Evolutionary conservation across 2,113 vertebrate species (phyloP).

Genomic region (Gallinago jamesoni): DNA sequence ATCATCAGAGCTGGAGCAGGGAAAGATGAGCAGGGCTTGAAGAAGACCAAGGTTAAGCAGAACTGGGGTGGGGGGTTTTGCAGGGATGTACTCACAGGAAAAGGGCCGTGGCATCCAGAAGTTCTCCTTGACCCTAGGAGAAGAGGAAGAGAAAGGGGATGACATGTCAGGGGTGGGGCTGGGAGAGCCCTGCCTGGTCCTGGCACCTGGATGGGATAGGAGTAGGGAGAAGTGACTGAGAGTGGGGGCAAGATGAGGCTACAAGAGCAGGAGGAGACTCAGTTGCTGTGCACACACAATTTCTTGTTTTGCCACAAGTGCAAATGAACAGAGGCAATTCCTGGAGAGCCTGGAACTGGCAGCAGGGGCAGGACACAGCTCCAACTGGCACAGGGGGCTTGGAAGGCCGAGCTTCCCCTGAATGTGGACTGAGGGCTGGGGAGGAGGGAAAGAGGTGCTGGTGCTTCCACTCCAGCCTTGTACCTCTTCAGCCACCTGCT

Average conservation of each 20-base stretch:
- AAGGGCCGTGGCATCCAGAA: slow-evolving; percentile 34
- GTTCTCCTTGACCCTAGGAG: neutral
- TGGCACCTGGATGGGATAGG: fast-evolving
- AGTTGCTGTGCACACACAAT: neutral
- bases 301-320: neutral
- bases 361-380: neutral
- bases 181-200: neutral
- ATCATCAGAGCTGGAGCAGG: neutral
- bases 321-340: neutral
- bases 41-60: neutral
- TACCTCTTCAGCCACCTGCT: neutral
- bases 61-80: neutral
- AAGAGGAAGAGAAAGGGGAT: neutral
- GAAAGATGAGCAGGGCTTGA: neutral
- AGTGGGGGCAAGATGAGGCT: neutral
- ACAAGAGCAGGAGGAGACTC: neutral
- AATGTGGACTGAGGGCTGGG: neutral
- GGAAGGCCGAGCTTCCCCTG: neutral
- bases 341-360: neutral
- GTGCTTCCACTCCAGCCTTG: neutral
- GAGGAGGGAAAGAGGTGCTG: neutral
- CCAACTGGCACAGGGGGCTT: fast-evolving
- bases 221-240: neutral
- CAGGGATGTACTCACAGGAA: slow-evolving; percentile 39
- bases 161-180: neutral